phyloP scores from a whole-genome alignment of 2,113 vertebrate genomes.

The Thamnaconus septentrionalis region DNA sequence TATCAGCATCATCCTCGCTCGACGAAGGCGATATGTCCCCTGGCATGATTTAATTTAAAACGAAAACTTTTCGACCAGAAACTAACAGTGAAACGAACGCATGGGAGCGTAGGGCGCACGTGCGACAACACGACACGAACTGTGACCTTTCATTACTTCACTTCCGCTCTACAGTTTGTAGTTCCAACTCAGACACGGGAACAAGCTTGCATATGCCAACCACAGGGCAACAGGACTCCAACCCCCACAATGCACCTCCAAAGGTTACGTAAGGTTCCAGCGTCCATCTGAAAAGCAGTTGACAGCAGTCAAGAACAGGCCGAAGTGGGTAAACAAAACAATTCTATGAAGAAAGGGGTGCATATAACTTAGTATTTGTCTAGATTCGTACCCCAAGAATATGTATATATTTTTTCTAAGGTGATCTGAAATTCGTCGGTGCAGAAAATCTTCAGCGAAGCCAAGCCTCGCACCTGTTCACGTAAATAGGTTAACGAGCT shows the following conservation, averaged over 20 bases:
- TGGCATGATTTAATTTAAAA: slow-evolving; percentile 42
- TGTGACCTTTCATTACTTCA: slow-evolving; percentile 22
- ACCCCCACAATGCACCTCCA: slow-evolving; percentile 48
- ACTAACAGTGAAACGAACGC: neutral
- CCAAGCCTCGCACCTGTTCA: slow-evolving; percentile 45
- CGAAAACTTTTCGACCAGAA: neutral
- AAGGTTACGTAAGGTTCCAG: slow-evolving; percentile 53
- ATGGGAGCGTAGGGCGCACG: slow-evolving; percentile 28
- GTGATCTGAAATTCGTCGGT: slow-evolving; percentile 1
- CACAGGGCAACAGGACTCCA: neutral
- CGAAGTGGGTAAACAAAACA: slow-evolving; percentile 67
- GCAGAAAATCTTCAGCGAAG: neutral
- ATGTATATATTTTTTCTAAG: slow-evolving; percentile 29
- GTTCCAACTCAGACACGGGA: neutral
- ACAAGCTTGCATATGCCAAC: accelerated
- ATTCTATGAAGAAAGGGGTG: slow-evolving; percentile 13
- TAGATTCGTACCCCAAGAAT: neutral
- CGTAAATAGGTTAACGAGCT: slow-evolving; percentile 58
- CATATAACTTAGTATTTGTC: neutral
- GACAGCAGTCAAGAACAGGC: slow-evolving; percentile 58
- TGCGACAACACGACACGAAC: slow-evolving; percentile 45
- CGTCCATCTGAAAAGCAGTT: slow-evolving; percentile 44
- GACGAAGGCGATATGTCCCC: slow-evolving; percentile 44
- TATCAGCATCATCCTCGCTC: slow-evolving; percentile 44
- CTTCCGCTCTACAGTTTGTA: slow-evolving; percentile 40